Percentiles rank a stretch among this genome's conserved stretches.
These are phyloP conservation scores for Sphaerophoria rueppellii DNA, from an alignment of 2,888 invertebrate species.

Conservation along the genomic window DNA sequence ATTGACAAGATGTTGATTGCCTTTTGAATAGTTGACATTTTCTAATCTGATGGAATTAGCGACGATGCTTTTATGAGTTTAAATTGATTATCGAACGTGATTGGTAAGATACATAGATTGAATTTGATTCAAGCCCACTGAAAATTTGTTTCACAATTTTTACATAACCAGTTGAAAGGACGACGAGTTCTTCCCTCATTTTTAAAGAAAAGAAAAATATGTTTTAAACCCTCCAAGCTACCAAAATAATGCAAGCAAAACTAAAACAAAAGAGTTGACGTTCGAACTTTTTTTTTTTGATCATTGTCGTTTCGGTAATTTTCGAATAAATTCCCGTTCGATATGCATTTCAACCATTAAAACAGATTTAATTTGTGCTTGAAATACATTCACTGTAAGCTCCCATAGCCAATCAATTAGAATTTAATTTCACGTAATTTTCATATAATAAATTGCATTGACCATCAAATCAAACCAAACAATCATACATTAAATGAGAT, in stretches of 20 bases:
- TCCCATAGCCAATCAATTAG: conserved; percentile 65
- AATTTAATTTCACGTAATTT: conserved; percentile 67
- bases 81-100: conserved; percentile 27
- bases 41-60: conserved; percentile 16
- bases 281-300: background rate
- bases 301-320: no score
- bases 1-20: conserved; percentile 35
- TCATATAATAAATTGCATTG: conserved; percentile 62
- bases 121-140: background rate
- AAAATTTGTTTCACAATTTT: no score
- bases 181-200: no score
- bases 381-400: conserved; percentile 54
- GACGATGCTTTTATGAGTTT: background rate
- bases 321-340: no score
- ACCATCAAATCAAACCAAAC: conserved; percentile 66
- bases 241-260: no score
- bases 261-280: conserved; percentile 3
- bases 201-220: no score
- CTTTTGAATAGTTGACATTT: conserved; percentile 5
- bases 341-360: conserved; percentile 29
- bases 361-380: conserved; percentile 25
- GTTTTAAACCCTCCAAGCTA: no score
- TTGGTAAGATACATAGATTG: conserved; percentile 20
- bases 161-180: no score
- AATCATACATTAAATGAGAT: conserved; percentile 61